Evolutionary conservation across 2,797 vertebrate species (phyloP).

Genomic region (Macroramphosus scolopax): DNA sequence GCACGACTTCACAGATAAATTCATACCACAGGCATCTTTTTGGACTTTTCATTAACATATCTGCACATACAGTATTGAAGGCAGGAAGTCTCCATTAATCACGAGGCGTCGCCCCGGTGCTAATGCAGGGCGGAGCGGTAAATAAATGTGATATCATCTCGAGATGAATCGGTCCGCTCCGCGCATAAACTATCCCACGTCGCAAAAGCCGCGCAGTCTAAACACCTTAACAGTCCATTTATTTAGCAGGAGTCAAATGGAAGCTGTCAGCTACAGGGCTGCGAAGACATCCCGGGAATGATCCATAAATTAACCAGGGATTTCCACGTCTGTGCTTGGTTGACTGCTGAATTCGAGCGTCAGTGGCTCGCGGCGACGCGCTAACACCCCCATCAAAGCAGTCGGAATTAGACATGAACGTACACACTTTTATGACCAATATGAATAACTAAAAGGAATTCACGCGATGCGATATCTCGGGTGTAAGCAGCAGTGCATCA

Average conservation of each 20-base stretch:
- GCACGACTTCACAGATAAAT: conserved; percentile 37
- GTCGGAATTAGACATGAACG: background rate
- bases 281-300: conserved; percentile 28
- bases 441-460: conserved; percentile 32
- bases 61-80: no score
- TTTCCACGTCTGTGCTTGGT: conserved; percentile 37
- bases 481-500: conserved; percentile 70
- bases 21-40: conserved; percentile 13
- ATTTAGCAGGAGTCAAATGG: conserved; percentile 31
- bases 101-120: no score
- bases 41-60: conserved; percentile 19
- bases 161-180: no score
- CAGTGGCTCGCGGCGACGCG: no score
- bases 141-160: no score
- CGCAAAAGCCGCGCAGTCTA: conserved; percentile 10
- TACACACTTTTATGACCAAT: background rate
- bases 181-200: no score
- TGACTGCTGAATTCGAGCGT: no score
- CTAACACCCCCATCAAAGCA: no score
- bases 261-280: no score
- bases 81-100: no score
- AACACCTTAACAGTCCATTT: conserved; percentile 33
- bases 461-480: conserved; percentile 36
- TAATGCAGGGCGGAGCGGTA: no score
- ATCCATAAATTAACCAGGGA: conserved; percentile 47